Evolutionary conservation across 2,113 vertebrate genomes (phyloP).

Genomic region (Chroicocephalus ridibundus): DNA sequence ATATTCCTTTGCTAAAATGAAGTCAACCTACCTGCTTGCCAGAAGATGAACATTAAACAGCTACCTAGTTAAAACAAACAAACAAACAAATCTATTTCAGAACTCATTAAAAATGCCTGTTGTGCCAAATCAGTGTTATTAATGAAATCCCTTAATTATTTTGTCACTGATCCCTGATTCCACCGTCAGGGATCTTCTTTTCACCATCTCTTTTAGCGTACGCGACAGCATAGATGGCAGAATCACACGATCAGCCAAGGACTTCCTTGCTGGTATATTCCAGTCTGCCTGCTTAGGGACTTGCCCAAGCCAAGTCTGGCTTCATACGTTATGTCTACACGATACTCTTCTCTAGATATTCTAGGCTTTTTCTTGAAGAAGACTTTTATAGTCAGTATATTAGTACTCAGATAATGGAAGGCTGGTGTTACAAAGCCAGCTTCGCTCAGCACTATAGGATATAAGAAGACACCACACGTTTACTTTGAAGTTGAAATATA

Average conservation of each 20-base stretch:
- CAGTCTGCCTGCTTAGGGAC: neutral
- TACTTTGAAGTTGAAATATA: neutral
- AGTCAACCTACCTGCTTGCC: neutral
- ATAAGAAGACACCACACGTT: neutral
- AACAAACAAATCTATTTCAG: neutral
- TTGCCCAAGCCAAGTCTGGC: neutral
- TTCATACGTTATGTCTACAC: neutral
- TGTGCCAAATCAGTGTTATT: neutral
- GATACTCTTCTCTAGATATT: neutral
- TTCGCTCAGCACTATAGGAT: fast-evolving
- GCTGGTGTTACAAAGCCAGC: neutral
- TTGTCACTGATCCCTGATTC: neutral
- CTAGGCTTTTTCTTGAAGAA: neutral
- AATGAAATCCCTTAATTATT: neutral
- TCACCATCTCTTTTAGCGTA: neutral
- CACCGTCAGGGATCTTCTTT: neutral
- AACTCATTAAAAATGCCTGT: neutral
- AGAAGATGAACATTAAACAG: neutral
- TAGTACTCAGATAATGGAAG: neutral
- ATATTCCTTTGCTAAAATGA: constrained; percentile 2
- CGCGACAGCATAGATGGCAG: neutral
- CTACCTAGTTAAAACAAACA: neutral
- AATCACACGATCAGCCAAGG: neutral
- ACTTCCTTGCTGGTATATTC: neutral
- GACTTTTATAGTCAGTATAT: neutral